These are phyloP conservation scores for Patella vulgata DNA, from an alignment of 1,140 invertebrate genomes.

Conservation along the genomic window DNA sequence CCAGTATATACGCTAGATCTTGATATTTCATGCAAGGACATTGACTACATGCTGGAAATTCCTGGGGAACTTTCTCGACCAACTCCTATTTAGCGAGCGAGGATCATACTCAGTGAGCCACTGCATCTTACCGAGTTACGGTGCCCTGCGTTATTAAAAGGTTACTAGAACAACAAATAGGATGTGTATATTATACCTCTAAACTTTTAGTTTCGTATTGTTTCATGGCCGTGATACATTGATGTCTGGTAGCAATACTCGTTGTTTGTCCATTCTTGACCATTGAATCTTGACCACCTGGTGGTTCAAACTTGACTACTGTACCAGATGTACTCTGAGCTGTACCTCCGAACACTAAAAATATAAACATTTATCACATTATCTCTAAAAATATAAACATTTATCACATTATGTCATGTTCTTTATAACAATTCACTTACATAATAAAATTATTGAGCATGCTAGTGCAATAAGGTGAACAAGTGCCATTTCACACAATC, in stretches of 20 bases:
- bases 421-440: slow-evolving; percentile 28
- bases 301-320: slow-evolving; percentile 81
- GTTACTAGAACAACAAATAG: too few relatives aligned
- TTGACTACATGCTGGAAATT: too few relatives aligned
- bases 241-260: slow-evolving; percentile 89
- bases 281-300: slow-evolving; percentile 89
- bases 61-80: too few relatives aligned
- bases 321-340: slow-evolving; percentile 34
- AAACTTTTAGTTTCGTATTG: slow-evolving; percentile 95
- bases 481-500: too few relatives aligned
- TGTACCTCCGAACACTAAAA: slow-evolving; percentile 26
- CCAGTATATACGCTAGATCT: too few relatives aligned
- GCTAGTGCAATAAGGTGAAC: slow-evolving; percentile 48
- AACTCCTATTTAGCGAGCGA: too few relatives aligned
- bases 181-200: too few relatives aligned
- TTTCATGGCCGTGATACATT: slow-evolving; percentile 98
- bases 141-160: too few relatives aligned
- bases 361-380: slow-evolving; percentile 27
- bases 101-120: too few relatives aligned
- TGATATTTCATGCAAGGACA: too few relatives aligned
- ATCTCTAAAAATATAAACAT: slow-evolving; percentile 9
- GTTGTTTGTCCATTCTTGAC: slow-evolving; percentile 81
- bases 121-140: too few relatives aligned
- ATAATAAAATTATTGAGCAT: slow-evolving; percentile 25
- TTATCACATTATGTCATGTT: slow-evolving; percentile 11